Conservation (phyloP, 2,888 invertebrate genomes). For the Theretra japonica region DNA sequence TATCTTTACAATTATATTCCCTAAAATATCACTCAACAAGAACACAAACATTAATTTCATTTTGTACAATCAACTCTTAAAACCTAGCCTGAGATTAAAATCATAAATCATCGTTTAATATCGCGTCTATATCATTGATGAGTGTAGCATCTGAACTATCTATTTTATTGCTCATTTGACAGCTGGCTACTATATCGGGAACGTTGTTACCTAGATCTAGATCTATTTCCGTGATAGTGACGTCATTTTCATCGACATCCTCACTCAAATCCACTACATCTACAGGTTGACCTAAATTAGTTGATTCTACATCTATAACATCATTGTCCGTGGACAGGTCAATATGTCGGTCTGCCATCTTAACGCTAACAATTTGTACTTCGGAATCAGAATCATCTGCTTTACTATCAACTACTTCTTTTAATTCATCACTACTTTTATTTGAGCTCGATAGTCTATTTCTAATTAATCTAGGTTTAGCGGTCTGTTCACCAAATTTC, state of each 20-base stretch:
- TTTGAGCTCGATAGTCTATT: slow-evolving; percentile 59
- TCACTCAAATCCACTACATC: slow-evolving; percentile 75
- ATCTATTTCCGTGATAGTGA: slow-evolving; percentile 58
- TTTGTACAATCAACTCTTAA: slow-evolving; percentile 6
- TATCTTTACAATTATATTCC: neutral
- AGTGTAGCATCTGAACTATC: slow-evolving; percentile 56
- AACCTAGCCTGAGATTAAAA: slow-evolving; percentile 38
- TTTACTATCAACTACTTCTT: slow-evolving; percentile 53
- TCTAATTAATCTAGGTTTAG: slow-evolving; percentile 72
- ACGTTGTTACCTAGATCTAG: slow-evolving; percentile 68
- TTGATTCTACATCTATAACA: slow-evolving; percentile 66
- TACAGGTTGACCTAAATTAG: slow-evolving; percentile 58
- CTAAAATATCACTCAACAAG: slow-evolving; percentile 20
- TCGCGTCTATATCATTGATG: slow-evolving; percentile 62
- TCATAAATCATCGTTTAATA: slow-evolving; percentile 71
- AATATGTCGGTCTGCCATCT: slow-evolving; percentile 52
- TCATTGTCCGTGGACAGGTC: slow-evolving; percentile 62
- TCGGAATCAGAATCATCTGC: slow-evolving; percentile 71
- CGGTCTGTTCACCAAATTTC: slow-evolving; percentile 62
- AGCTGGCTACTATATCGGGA: slow-evolving; percentile 79
- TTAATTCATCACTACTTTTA: slow-evolving; percentile 49
- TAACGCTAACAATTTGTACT: slow-evolving; percentile 73
- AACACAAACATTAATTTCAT: slow-evolving; percentile 18
- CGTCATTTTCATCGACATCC: slow-evolving; percentile 63
- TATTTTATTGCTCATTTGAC: slow-evolving; percentile 58